phyloP scores from a whole-genome alignment of 2,888 invertebrate genomes.

The Epicampocera succincta region DNA sequence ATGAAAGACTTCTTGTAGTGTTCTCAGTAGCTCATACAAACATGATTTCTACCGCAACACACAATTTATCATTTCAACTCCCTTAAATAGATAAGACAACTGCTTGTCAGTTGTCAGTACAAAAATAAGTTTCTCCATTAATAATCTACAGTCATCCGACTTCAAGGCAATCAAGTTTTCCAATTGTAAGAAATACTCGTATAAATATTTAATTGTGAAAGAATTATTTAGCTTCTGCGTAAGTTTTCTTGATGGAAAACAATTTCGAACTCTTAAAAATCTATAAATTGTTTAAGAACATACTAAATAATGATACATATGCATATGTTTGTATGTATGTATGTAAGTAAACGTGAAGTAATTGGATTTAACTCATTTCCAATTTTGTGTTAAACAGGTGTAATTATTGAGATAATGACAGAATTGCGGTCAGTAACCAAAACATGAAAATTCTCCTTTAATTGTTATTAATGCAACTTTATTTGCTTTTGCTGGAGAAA shows the following conservation, averaged over 20 bases:
- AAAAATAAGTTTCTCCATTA: constrained; percentile 46
- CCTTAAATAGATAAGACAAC: constrained; percentile 49
- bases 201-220: constrained; percentile 20
- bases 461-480: neutral
- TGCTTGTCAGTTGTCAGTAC: constrained; percentile 17
- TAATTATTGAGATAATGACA: constrained; percentile 13
- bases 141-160: neutral
- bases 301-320: neutral
- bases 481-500: constrained; percentile 15
- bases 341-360: constrained; percentile 37
- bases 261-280: constrained; percentile 21
- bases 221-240: neutral
- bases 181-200: constrained; percentile 23
- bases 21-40: constrained; percentile 1
- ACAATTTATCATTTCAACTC: constrained; percentile 19
- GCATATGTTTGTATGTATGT: neutral
- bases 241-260: constrained; percentile 1
- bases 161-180: constrained; percentile 55
- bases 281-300: neutral
- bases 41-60: neutral
- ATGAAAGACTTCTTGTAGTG: too few species aligned
- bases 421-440: constrained; percentile 41
- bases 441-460: constrained; percentile 4
- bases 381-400: constrained; percentile 5
- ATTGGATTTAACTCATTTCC: neutral